These are phyloP conservation scores for Cerastoderma edule DNA, from an alignment of 2,888 invertebrate genomes.

Conservation along the genomic window DNA sequence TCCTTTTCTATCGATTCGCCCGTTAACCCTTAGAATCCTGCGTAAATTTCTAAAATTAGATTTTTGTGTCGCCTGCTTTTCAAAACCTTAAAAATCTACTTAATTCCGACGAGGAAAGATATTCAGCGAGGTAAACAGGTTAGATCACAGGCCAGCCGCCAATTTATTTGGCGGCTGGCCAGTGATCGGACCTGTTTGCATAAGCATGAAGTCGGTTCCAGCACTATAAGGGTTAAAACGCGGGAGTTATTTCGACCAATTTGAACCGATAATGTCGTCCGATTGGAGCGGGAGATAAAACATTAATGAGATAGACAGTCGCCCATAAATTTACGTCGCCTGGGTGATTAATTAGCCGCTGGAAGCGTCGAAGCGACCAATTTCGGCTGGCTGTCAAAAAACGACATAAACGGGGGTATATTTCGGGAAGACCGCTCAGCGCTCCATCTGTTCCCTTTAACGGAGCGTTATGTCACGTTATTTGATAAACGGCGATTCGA, in stretches of 20 bases:
- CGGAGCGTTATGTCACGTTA: too few species aligned
- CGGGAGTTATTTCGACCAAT: constrained; percentile 16
- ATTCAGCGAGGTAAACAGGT: too few species aligned
- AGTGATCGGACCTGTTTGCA: too few species aligned
- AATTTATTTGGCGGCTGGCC: too few species aligned
- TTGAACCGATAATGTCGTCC: constrained; percentile 13
- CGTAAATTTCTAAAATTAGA: too few species aligned
- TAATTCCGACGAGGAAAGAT: too few species aligned
- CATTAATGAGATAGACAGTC: constrained; percentile 23
- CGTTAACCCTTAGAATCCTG: too few species aligned
- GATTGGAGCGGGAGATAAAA: constrained; percentile 16
- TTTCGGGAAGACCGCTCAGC: background rate
- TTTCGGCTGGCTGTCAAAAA: constrained; percentile 17
- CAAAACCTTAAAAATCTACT: too few species aligned
- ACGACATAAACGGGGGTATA: constrained; percentile 20
- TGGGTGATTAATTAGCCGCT: constrained; percentile 23
- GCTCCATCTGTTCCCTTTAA: constrained; percentile 6
- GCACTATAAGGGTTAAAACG: too few species aligned
- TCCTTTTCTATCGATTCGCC: constrained; percentile 8
- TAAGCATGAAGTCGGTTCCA: too few species aligned
- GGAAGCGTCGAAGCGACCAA: constrained; percentile 13
- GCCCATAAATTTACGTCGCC: constrained; percentile 24
- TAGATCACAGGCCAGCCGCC: too few species aligned
- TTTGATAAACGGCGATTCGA: background rate
- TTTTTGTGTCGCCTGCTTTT: too few species aligned